Base-by-base conservation (phyloP, 2,888 invertebrate genomes). In the Phortica okadai region DNA sequence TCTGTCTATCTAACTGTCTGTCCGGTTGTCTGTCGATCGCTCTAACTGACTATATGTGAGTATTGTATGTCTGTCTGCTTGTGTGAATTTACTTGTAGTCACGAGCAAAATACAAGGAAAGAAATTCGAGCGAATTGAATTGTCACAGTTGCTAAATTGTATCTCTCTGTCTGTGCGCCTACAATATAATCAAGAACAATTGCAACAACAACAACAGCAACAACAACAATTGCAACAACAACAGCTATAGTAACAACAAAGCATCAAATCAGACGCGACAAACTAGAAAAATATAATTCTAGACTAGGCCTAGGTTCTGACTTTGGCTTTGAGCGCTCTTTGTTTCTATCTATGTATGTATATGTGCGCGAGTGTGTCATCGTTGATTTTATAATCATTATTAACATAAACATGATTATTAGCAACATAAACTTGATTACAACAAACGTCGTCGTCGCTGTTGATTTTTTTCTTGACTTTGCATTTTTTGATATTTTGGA, bases 231-330 rank as follows among this genome's bases (percentile, higher is more conserved):
- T n/a, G 3, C 45, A 69, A 16, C 21, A 16, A 45, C 45, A 10
- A 16, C 42, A 69, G 45, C 16, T 44, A 21, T 45, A 69, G 45
- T 58, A n/a, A 21, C 16, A 7, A 14, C 59, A 8, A n/a, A 59
- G 14, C 10, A 45, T 45, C 25, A 5, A 59, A 14, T 69, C 69
- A 50, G 64, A 25, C 64, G 6, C 33, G 11, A 25, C 44, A 14
- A 16, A 44, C 14, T 44, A 44, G n/a, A 69, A 44, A 62, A 62
- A 62, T 16, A 16, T 62, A 10, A 11, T 59, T 74, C 74, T 76
- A 76, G 81, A 81, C 85, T 82, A 85, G 85, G 82, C 84, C 84
- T 84, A 85, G 85, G 83, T 83, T 85, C 80, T 85, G 85, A 85
- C 85, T 85, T 85, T 85, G 85, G 81, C 80, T 84, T 84, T 81